Evolutionary conservation across 2,888 invertebrate species (phyloP).

Genomic region (Nomada hirtipes): DNA sequence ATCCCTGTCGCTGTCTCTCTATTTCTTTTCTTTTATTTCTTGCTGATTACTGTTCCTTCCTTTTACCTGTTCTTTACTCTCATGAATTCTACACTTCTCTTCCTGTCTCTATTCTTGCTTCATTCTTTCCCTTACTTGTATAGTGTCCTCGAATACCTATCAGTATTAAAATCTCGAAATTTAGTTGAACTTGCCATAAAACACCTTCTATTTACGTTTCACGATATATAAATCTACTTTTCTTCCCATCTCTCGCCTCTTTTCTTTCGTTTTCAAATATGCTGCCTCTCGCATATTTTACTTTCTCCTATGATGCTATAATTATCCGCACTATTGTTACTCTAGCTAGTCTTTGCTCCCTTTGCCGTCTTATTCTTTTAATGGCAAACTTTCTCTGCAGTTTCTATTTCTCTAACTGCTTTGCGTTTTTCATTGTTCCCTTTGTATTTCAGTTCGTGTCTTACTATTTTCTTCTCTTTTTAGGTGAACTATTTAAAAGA

Average conservation of each 20-base stretch:
- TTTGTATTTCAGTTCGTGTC: neutral
- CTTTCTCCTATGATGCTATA: conserved; percentile 28
- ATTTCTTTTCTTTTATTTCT: neutral
- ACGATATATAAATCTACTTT: neutral
- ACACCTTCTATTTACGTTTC: conserved; percentile 37
- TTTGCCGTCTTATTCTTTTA: neutral
- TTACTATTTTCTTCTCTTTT: neutral
- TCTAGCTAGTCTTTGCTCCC: conserved; percentile 17
- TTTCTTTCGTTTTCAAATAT: conserved; percentile 2
- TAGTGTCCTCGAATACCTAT: conserved; percentile 60
- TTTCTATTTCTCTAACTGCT: conserved; percentile 12
- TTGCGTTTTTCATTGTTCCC: neutral
- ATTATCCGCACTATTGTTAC: conserved; percentile 5
- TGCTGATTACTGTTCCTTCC: conserved; percentile 17
- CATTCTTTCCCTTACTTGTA: conserved; percentile 8
- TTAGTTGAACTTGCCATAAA: conserved; percentile 67
- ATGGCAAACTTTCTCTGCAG: conserved; percentile 35
- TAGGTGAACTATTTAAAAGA: neutral
- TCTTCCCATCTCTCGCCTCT: neutral
- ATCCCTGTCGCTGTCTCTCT: neutral
- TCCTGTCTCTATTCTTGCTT: conserved; percentile 15
- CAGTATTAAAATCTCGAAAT: conserved; percentile 75
- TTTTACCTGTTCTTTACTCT: neutral
- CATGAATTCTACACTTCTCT: neutral
- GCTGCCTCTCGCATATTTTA: conserved; percentile 3